phyloP scores from a whole-genome alignment of 2,888 invertebrate genomes.

The Ceramica pisi region DNA sequence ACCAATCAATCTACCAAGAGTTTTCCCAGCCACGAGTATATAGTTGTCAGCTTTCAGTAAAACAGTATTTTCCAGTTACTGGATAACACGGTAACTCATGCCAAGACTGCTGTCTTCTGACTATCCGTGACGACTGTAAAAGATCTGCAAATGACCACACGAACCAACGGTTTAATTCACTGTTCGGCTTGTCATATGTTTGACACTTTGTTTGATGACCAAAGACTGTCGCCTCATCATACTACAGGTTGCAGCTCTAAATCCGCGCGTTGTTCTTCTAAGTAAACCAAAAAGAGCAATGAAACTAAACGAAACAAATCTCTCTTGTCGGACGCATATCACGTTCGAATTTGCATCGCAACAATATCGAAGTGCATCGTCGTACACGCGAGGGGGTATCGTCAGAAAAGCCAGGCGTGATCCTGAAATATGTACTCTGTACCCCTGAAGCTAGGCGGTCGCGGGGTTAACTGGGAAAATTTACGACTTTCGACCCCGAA shows the following conservation, averaged over 20 bases:
- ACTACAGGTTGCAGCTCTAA: neutral
- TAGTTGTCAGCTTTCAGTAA: too few relatives aligned
- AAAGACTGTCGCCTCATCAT: too few relatives aligned
- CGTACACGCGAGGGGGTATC: conserved; percentile 64
- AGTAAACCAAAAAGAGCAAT: conserved; percentile 41
- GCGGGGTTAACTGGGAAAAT: conserved; percentile 77
- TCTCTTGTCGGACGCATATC: conserved; percentile 65
- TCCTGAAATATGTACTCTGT: conserved; percentile 80
- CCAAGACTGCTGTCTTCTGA: too few relatives aligned
- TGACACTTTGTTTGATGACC: neutral
- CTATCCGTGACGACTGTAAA: too few relatives aligned
- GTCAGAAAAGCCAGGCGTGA: conserved; percentile 74
- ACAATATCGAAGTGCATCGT: conserved; percentile 71
- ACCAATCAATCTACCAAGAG: too few relatives aligned
- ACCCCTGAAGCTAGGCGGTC: conserved; percentile 62
- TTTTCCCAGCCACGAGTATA: too few relatives aligned
- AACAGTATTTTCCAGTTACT: too few relatives aligned
- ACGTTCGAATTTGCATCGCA: conserved; percentile 70
- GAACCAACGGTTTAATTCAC: too few relatives aligned
- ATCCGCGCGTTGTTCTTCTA: neutral
- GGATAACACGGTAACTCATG: too few relatives aligned
- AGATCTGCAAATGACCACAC: too few relatives aligned
- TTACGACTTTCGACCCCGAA: conserved; percentile 75
- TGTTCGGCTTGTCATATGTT: neutral
- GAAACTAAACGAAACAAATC: conserved; percentile 60